Conservation (phyloP, 1,140 invertebrate genomes). For the Rhyzopertha dominica region DNA sequence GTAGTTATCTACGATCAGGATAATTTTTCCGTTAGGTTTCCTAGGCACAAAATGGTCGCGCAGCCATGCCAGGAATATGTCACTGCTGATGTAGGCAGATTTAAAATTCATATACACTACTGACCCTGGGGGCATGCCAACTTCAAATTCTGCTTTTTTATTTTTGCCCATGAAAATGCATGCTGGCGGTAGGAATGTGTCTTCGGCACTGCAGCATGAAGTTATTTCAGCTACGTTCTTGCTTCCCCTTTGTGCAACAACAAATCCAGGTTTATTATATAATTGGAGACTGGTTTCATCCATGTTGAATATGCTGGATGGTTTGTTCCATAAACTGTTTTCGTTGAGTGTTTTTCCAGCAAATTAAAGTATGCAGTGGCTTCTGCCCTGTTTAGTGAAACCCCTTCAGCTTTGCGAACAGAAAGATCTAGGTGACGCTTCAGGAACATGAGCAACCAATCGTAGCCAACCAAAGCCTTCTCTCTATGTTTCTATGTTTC, state of each 20-base stretch:
- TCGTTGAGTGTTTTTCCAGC: slow-evolving; percentile 25
- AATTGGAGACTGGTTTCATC: slow-evolving; percentile 25
- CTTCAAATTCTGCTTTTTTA: slow-evolving; percentile 36
- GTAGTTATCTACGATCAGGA: slow-evolving; percentile 21
- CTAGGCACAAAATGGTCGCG: background rate
- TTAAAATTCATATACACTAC: slow-evolving; percentile 35
- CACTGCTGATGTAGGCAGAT: slow-evolving; percentile 35
- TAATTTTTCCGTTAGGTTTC: slow-evolving; percentile 2
- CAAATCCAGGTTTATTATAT: slow-evolving; percentile 1
- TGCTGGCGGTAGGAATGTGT: slow-evolving; percentile 31
- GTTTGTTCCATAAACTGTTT: slow-evolving; percentile 21
- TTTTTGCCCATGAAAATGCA: slow-evolving; percentile 38
- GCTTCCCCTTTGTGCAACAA: slow-evolving; percentile 4
- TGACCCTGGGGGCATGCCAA: slow-evolving; percentile 33
- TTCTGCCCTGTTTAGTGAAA: slow-evolving; percentile 24
- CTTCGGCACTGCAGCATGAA: slow-evolving; percentile 29
- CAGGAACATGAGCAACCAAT: slow-evolving; percentile 27
- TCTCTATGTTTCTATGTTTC: too few relatives aligned
- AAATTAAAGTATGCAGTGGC: slow-evolving; percentile 17
- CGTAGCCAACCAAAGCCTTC: slow-evolving; percentile 20
- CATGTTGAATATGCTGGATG: slow-evolving; percentile 21
- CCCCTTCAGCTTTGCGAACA: slow-evolving; percentile 24
- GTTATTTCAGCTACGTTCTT: slow-evolving; percentile 4
- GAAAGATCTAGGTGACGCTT: slow-evolving; percentile 22
- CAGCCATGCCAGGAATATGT: slow-evolving; percentile 26